Evolutionary conservation across 2,797 vertebrate species (phyloP).

Genomic region (Sebastes flavidus): DNA sequence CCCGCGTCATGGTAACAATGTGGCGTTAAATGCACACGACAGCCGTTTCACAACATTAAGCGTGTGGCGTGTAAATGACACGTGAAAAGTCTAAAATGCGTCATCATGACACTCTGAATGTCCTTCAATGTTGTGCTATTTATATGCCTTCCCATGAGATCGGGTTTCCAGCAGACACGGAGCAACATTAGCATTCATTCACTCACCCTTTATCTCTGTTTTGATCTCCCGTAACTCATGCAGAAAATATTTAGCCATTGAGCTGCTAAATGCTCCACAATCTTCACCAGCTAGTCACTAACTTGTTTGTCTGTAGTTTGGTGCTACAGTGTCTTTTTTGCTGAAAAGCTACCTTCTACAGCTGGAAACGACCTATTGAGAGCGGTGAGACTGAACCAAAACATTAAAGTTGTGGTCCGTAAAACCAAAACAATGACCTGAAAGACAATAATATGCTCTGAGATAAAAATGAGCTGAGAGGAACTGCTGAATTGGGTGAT

Average conservation of each 20-base stretch:
- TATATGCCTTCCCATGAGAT: too few relatives aligned
- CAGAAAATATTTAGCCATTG: neutral
- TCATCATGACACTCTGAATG: too few relatives aligned
- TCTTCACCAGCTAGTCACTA: neutral
- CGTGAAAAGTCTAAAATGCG: too few relatives aligned
- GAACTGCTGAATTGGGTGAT: neutral
- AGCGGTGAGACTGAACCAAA: neutral
- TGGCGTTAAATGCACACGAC: too few relatives aligned
- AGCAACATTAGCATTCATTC: neutral
- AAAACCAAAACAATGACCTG: neutral
- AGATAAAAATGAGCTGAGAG: neutral
- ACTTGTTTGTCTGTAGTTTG: neutral
- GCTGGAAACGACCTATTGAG: neutral
- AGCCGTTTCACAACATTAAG: too few relatives aligned
- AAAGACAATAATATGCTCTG: neutral
- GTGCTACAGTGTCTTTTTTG: neutral
- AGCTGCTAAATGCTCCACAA: neutral
- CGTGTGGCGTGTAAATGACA: too few relatives aligned
- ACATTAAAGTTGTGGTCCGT: neutral
- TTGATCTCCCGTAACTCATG: neutral
- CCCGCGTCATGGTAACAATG: too few relatives aligned
- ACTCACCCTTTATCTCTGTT: neutral
- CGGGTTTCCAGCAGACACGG: too few relatives aligned
- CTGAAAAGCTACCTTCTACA: neutral
- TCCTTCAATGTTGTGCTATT: too few relatives aligned